Conservation (phyloP, 2,888 invertebrate species). For the Drosophila pseudotalamancana region DNA sequence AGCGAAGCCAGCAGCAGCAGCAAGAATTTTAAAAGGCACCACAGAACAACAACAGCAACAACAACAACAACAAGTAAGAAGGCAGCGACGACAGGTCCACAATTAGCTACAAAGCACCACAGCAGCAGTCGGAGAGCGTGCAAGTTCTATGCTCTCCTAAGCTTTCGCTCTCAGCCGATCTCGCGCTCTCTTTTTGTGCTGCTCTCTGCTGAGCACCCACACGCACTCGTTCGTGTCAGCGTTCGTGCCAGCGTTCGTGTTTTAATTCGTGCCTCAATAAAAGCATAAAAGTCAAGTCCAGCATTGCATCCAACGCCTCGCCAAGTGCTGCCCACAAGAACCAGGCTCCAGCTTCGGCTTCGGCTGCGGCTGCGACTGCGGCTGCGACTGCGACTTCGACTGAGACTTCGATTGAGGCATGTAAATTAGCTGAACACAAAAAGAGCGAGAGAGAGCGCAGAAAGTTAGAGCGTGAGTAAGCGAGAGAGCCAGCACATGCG, state of each 20-base stretch:
- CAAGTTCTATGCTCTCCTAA: not conserved
- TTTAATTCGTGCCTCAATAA: constrained; percentile 36
- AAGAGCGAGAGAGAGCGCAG: constrained; percentile 6
- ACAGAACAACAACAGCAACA: constrained; percentile 40
- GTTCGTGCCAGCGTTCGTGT: constrained; percentile 20
- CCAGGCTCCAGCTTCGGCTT: constrained; percentile 49
- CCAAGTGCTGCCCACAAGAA: constrained; percentile 53
- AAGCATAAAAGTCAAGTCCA: constrained; percentile 70
- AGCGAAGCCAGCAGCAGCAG: constrained; percentile 34
- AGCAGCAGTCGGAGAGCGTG: constrained; percentile 10
- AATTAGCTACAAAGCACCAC: constrained; percentile 74
- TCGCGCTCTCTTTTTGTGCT: not conserved
- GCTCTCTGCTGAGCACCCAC: constrained; percentile 47
- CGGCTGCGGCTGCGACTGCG: too few relatives aligned
- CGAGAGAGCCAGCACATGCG: constrained; percentile 4
- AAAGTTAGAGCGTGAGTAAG: not conserved
- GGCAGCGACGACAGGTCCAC: constrained; percentile 82
- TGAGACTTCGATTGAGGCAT: constrained; percentile 14
- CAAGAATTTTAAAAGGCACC: constrained; percentile 75
- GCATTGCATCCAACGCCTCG: constrained; percentile 72
- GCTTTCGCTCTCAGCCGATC: not conserved
- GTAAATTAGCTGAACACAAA: constrained; percentile 30
- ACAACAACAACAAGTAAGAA: constrained; percentile 25
- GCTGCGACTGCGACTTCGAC: too few relatives aligned
- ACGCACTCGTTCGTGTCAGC: constrained; percentile 15